phyloP scores from a whole-genome alignment of 2,113 vertebrate species.

The Leucopternis melanops region DNA sequence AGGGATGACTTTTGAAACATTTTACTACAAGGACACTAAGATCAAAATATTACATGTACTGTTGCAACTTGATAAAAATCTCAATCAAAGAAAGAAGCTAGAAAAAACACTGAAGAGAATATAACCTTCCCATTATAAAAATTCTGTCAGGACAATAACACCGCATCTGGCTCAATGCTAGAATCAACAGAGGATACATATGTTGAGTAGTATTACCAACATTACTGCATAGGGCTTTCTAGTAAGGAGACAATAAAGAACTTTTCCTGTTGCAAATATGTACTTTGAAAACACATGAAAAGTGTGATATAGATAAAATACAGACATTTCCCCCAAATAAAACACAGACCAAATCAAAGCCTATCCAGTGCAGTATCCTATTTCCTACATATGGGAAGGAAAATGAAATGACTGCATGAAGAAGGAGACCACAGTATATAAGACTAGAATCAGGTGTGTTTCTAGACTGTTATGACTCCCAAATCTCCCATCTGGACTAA shows the following conservation, averaged over 20 bases:
- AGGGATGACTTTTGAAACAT: neutral
- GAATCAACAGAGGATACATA: neutral
- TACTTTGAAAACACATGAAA: neutral
- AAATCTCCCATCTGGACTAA: slow-evolving; percentile 23
- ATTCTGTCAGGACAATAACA: neutral
- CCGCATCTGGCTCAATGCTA: neutral
- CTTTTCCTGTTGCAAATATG: neutral
- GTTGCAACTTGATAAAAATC: neutral
- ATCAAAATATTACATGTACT: neutral
- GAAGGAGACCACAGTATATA: neutral
- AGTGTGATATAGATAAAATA: slow-evolving; percentile 30
- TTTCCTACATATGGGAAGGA: slow-evolving; percentile 29
- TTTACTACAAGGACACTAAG: neutral
- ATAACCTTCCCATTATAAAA: neutral
- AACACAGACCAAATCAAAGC: slow-evolving; percentile 44
- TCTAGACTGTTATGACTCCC: neutral
- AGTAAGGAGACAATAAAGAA: neutral
- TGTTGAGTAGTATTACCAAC: neutral
- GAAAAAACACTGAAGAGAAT: neutral
- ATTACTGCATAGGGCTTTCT: neutral
- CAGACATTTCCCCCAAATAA: slow-evolving; percentile 20
- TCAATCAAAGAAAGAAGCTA: neutral
- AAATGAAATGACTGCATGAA: slow-evolving; percentile 9
- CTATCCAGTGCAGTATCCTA: neutral
- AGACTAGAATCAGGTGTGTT: neutral